Base-by-base conservation (phyloP, 1,140 invertebrate species). In the Papilio machaon region DNA sequence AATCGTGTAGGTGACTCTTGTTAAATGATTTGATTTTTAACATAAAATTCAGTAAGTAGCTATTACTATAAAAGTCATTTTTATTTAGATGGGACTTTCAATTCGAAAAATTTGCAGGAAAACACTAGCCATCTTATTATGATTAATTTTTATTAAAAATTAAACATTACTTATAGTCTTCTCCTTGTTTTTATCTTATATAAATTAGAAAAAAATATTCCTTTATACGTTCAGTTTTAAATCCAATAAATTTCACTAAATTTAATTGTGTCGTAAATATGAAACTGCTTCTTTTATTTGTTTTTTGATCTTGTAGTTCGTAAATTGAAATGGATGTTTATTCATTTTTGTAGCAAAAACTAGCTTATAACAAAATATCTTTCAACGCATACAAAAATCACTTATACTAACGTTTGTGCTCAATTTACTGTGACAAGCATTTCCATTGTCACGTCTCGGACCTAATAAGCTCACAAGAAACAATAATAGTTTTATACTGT, bases 391-490 rank as follows among this genome's bases (percentile, higher is more conserved):
- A 70, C 64, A 70, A 70, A 70, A 70, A 70, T 70, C 64, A 70
- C 64, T 70, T 35, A n/a, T n/a, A 35, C 23, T 70, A 70, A 70
- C 64, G 30, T 35, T 70, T 70, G 64, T 70, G 64, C 23, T 70
- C 64, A 70, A 70, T 70, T 70, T 35, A 70, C 30, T 70, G 30
- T 70, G 64, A 70, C 64, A 70, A 70, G 64, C 64, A 70, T 70
- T 38, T 70, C 64, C 64, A 35, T 70, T 70, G 64, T 70, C 64
- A 70, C 64, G 64, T 35, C 64, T 35, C 30, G 30, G 30, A 70
- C 64, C 23, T 70, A 70, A 70, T 70, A 70, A 70, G 64, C 64
- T 70, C 64, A 35, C 64, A 38, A 35, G 64, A 35, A 70, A 70
- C 64, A 11, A 30, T 30, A 35, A 70, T 35, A 70, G 64, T 30